Conservation (phyloP, 2,113 vertebrate species). For the Paratilapia polleni region DNA sequence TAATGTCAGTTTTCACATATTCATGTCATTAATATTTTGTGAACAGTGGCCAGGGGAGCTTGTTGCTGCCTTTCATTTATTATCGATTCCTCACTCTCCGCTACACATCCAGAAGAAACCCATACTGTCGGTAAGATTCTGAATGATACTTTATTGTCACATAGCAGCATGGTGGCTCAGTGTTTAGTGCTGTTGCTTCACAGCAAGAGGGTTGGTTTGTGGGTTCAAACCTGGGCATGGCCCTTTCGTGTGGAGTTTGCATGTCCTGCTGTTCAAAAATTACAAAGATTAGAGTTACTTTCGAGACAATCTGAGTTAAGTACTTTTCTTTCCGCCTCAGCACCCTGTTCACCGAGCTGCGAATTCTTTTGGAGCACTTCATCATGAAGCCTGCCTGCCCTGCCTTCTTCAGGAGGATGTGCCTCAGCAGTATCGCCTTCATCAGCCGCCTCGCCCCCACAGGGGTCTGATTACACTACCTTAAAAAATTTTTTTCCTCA, state of each 20-base stretch:
- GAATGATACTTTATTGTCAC: background rate
- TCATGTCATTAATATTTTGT: constrained; percentile 31
- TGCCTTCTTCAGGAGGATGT: constrained; percentile 93
- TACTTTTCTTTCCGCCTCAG: constrained; percentile 67
- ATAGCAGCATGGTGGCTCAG: background rate
- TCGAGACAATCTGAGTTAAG: background rate
- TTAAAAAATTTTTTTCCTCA: background rate
- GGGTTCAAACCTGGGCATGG: background rate
- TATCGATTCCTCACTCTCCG: constrained; percentile 96
- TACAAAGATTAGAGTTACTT: background rate
- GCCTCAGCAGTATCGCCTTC: constrained; percentile 95
- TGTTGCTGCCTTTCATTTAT: constrained; percentile 97
- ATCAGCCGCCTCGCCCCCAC: constrained; percentile 96
- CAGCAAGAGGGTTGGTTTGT: background rate
- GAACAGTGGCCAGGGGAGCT: constrained; percentile 93
- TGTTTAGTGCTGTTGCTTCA: background rate
- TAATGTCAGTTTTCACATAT: background rate
- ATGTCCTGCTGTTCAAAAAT: background rate
- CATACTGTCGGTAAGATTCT: constrained; percentile 92
- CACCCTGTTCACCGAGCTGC: constrained; percentile 93
- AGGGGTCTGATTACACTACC: constrained; percentile 82
- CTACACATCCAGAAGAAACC: constrained; percentile 96
- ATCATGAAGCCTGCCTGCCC: constrained; percentile 97
- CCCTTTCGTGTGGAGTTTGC: background rate
- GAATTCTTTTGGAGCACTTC: constrained; percentile 94